Conservation (phyloP, 2,797 vertebrate genomes). For the Geotrypetes seraphini region DNA sequence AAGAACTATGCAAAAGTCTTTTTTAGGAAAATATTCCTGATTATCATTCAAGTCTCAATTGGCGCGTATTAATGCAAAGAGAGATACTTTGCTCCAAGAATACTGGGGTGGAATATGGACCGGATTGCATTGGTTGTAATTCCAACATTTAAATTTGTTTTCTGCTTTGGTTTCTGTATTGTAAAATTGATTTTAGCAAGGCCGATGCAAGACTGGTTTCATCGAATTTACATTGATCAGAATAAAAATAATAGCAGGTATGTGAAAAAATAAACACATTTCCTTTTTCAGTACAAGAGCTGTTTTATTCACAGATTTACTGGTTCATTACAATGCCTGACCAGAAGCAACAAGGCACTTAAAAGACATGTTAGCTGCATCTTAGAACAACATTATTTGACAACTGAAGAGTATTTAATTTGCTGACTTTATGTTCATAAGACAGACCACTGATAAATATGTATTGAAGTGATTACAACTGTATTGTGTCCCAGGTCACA, state of each 20-base stretch:
- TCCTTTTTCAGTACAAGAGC: conserved; percentile 35
- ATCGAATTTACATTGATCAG: conserved; percentile 47
- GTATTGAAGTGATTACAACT: not conserved
- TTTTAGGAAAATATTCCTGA: not conserved
- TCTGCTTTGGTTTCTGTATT: conserved; percentile 32
- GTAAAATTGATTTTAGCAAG: conserved; percentile 52
- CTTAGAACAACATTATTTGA: conserved; percentile 18
- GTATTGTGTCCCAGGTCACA: not conserved
- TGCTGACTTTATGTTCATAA: conserved; percentile 3
- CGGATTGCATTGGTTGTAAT: conserved; percentile 38
- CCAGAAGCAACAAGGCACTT: conserved; percentile 20
- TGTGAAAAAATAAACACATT: conserved; percentile 44
- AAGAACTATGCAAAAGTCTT: no score
- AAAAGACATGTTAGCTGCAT: conserved; percentile 43
- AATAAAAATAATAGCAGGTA: conserved; percentile 44
- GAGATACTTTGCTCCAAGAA: conserved; percentile 8
- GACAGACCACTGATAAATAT: conserved; percentile 9
- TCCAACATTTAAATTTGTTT: conserved; percentile 33
- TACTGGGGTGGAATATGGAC: conserved; percentile 8
- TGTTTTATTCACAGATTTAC: conserved; percentile 38
- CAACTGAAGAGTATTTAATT: conserved; percentile 20
- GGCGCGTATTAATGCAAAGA: not conserved
- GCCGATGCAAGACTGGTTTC: conserved; percentile 38
- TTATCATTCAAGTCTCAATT: not conserved
- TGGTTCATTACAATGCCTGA: conserved; percentile 36